Evolutionary conservation across 2,888 invertebrate species (phyloP).

Genomic region (Myathropa florea): DNA sequence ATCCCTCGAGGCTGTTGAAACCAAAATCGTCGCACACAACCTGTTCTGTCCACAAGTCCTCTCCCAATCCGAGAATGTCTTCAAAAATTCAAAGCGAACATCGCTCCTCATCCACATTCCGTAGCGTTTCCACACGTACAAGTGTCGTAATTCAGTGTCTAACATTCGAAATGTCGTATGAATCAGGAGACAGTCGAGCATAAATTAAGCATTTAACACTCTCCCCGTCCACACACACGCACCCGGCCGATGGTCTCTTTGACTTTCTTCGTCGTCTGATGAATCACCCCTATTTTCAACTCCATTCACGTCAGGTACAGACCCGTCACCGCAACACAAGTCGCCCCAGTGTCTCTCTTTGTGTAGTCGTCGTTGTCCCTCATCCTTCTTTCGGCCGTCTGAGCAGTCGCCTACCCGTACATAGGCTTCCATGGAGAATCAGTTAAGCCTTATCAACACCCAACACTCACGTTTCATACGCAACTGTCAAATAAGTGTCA

Average conservation of each 20-base stretch:
- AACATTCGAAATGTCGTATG: slow-evolving; percentile 13
- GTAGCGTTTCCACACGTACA: background rate
- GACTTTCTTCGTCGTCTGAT: slow-evolving; percentile 11
- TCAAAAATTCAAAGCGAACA: background rate
- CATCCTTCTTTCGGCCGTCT: background rate
- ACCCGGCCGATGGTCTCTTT: background rate
- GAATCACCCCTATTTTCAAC: slow-evolving; percentile 48
- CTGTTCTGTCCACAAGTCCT: background rate
- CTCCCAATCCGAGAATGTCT: background rate
- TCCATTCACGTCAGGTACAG: slow-evolving; percentile 49
- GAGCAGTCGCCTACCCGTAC: background rate
- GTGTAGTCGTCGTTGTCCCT: slow-evolving; percentile 2
- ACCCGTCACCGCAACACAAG: slow-evolving; percentile 8
- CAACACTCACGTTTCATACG: slow-evolving; percentile 59
- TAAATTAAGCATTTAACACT: slow-evolving; percentile 51
- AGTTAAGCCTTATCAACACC: slow-evolving; percentile 48
- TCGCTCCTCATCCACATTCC: background rate
- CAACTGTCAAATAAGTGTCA: slow-evolving; percentile 67
- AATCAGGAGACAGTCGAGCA: slow-evolving; percentile 25
- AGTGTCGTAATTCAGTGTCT: background rate
- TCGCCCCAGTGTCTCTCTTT: background rate
- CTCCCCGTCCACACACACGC: background rate
- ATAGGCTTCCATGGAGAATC: background rate
- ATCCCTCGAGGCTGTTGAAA: background rate
- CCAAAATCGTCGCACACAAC: background rate